phyloP scores from a whole-genome alignment of 2,888 invertebrate species.

The Oithona nana region DNA sequence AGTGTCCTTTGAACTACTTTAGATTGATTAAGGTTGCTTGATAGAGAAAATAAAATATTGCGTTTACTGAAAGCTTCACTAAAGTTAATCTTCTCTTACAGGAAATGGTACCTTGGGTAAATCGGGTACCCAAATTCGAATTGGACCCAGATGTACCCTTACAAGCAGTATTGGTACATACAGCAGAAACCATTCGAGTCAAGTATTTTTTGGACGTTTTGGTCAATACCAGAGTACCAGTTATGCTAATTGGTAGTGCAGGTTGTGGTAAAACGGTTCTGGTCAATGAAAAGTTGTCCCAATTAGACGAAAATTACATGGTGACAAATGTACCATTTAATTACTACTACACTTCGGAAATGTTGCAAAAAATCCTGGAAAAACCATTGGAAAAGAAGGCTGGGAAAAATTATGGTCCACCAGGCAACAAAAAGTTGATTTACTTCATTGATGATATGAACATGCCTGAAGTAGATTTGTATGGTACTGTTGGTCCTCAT shows the following conservation, averaged over 20 bases:
- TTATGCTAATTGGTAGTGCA: constrained; percentile 77
- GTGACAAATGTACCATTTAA: constrained; percentile 85
- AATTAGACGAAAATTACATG: constrained; percentile 63
- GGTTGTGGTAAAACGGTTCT: constrained; percentile 91
- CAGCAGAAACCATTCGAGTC: constrained; percentile 74
- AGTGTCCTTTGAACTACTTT: no score
- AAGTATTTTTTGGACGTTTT: constrained; percentile 71
- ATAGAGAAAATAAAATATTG: no score
- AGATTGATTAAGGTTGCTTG: no score
- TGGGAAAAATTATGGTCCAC: constrained; percentile 83
- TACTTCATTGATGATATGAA: constrained; percentile 96
- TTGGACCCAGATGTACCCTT: constrained; percentile 75
- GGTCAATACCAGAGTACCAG: constrained; percentile 68
- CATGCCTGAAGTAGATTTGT: constrained; percentile 87
- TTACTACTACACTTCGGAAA: constrained; percentile 54
- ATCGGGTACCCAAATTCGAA: constrained; percentile 71
- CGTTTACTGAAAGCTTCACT: no score
- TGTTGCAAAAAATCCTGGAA: constrained; percentile 78
- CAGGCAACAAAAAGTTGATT: constrained; percentile 74
- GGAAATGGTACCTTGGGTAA: constrained; percentile 72
- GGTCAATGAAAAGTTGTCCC: constrained; percentile 56
- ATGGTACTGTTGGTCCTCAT: constrained; percentile 90
- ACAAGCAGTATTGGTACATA: constrained; percentile 76
- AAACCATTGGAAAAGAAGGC: constrained; percentile 92
- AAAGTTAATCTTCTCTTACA: no score